Conservation (phyloP, 37 sponge, comb jelly and placozoan species). For the Tethya wilhelma region DNA sequence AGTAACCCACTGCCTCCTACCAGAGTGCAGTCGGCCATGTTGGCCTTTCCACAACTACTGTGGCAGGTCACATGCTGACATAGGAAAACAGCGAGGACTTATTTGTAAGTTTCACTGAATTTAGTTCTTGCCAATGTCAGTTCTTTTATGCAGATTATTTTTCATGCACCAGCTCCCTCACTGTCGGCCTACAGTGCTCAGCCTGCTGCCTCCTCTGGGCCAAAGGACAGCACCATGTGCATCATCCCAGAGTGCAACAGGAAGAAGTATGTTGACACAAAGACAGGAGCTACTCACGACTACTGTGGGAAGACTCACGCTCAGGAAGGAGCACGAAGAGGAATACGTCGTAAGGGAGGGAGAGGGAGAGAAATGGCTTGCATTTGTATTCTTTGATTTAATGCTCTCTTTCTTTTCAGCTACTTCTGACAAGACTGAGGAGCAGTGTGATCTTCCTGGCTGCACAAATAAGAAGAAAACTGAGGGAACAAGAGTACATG, state of each 20-base stretch:
- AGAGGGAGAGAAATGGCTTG: background rate
- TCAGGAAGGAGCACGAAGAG: conserved; percentile 38
- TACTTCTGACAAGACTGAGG: conserved; percentile 25
- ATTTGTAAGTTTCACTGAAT: conserved; percentile 45
- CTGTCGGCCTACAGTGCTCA: background rate
- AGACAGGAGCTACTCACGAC: conserved; percentile 26
- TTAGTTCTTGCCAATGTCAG: background rate
- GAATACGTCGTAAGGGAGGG: conserved; percentile 57
- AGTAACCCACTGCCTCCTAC: conserved; percentile 84
- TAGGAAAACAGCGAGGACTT: conserved; percentile 55
- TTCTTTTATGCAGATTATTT: background rate
- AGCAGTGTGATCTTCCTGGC: conserved; percentile 73
- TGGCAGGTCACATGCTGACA: conserved; percentile 75
- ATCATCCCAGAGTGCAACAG: conserved; percentile 63
- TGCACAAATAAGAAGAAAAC: conserved; percentile 47
- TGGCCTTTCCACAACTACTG: conserved; percentile 95
- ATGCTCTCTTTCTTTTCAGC: conserved; percentile 20
- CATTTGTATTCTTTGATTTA: background rate
- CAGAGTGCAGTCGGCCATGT: conserved; percentile 59
- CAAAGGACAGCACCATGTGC: conserved; percentile 52
- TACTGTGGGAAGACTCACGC: conserved; percentile 82
- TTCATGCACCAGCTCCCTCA: too few relatives aligned
- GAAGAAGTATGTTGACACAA: conserved; percentile 21
- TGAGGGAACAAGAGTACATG: conserved; percentile 45
- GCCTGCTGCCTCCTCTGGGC: background rate